Evolutionary conservation across 2,888 invertebrate species (phyloP), one percentile per base, ranked within the genome.

Genomic region (Cosmia pyralina): DNA sequence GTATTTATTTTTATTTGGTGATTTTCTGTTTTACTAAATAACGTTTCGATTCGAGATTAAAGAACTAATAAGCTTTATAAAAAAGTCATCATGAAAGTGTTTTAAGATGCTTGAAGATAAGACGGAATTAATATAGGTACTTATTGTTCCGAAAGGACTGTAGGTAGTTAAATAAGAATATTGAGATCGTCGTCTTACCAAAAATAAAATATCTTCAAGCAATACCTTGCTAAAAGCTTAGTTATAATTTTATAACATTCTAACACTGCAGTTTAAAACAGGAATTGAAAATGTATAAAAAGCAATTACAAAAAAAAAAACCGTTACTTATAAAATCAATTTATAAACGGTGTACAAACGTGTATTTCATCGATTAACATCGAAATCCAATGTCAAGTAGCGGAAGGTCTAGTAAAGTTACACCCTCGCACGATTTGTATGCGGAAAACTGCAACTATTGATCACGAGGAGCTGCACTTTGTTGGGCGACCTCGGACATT

Each of bases 401-500:
- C 53, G 73, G 81, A 81, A 86, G 77, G 78, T 81, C 79, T 84
- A 65, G 76, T 55, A 55, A 67, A 85, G 86, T 85, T 81, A 75
- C 80, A 77, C 81, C 81, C 72, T 75, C 82, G 73, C 86, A 87
- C 83, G 87, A 86, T 88, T 85, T 84, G 76, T 81, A 89, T 73
- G 85, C 91, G 92, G 91, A 92, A 93, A 93, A 93, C 89, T 93
- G 93, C 92, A 92, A 82, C 87, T 89, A 92, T 92, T 88, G 90
- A 92, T 89, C 87, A 90, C 87, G 83, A 87, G 82, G 85, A 88
- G 66, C 72, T 90, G 93, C 92, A 94, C 92, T 92, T 92, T 93
- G 92, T 92, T 86, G 84, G 76, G 66, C 86, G 93, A 90, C 95
- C 95, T 95, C 92, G 92, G 77, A 75, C 87, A 90, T 91, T 95